Conservation (phyloP, 2,797 vertebrate genomes). For the Antrozous pallidus region DNA sequence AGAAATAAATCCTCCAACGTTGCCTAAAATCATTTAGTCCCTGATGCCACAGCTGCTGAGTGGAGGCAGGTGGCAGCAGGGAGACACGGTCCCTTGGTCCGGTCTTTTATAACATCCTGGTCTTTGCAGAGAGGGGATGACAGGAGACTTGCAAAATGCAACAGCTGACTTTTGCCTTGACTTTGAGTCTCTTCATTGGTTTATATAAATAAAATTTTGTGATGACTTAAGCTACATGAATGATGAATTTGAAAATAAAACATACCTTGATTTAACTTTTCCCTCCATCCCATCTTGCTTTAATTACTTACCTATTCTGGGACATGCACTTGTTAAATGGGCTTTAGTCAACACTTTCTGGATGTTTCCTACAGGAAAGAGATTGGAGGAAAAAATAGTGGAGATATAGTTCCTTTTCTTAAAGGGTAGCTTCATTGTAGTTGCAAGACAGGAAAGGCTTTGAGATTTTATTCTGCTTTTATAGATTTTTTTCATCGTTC, state of each 20-base stretch:
- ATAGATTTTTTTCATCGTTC: neutral
- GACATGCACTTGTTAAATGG: neutral
- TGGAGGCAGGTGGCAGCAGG: slow-evolving; percentile 78
- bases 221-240: neutral
- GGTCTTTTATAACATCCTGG: neutral
- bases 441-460: neutral
- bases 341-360: neutral
- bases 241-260: neutral
- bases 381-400: neutral
- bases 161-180: neutral
- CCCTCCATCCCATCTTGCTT: neutral
- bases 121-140: neutral
- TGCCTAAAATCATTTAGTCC: neutral
- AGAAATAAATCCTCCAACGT: neutral
- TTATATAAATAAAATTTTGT: neutral
- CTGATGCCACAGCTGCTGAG: neutral
- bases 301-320: neutral
- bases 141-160: neutral
- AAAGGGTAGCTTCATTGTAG: neutral
- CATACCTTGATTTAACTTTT: neutral
- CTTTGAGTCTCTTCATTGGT: neutral
- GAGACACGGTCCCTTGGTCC: slow-evolving; percentile 43
- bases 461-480: neutral
- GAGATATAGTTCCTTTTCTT: neutral
- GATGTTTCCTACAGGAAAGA: neutral